Base-by-base conservation (phyloP, 2,797 vertebrate species). In the Allenopithecus nigroviridis region DNA sequence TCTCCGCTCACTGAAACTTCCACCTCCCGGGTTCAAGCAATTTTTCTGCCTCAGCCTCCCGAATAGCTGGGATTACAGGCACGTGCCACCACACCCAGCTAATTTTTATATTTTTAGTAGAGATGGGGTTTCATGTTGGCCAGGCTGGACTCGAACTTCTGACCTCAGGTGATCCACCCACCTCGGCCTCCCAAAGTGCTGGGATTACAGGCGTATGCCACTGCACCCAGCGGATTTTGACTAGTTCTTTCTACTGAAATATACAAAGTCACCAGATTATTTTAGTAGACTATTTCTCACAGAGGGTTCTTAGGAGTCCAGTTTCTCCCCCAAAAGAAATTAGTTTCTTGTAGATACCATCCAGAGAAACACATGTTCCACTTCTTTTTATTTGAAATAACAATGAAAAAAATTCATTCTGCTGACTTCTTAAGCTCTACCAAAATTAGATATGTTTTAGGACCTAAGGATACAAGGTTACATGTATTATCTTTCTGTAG, bases 401-500 rank as follows among this genome's bases (percentile, higher is more conserved):
- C 24, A 53, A 96, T 61, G 76, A 89, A 64, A 50, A 97, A 84
- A 46, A 95, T 41, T 86, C 59, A 57, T 89, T 81, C 61, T 84
- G 22, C 10, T 50, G 46, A 76, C 36, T 79, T 72, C 50, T 86
- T 93, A 84, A 84, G 28, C 68, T 70, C 30, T 55, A 55, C 26
- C 17, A 74, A 59, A 81, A 74, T 80, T 85, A 79, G 68, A 28
- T 88, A 53, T 64, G 16, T 61, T 88, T 95, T 90, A 53, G 75
- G 90, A 33, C 41, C 28, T 76, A 72, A 64, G 22, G 59, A 59
- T 72, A 64, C 5, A 76, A 86, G 74, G 21, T 30, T 89, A 21
- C 24, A 50, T 30, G 7, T 92, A 33, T 43, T 57, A 1, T 84
- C 89, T 90, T 39, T 39, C 59, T 76, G 1, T 16, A 80, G 17